Evolutionary conservation across 1,140 invertebrate species (phyloP).

Genomic region (Diuraphis noxia): DNA sequence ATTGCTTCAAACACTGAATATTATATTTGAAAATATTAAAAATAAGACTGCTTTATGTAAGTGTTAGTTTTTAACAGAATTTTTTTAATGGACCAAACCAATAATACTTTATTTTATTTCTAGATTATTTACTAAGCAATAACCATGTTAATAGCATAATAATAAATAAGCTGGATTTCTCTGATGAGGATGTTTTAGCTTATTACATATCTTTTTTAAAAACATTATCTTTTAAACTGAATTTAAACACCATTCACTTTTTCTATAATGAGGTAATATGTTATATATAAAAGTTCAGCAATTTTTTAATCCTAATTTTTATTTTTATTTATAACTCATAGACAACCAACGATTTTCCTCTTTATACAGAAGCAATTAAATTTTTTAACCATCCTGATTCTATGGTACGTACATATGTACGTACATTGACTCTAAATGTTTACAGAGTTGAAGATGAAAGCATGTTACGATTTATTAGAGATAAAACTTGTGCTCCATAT

Average conservation of each 20-base stretch:
- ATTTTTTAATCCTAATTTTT: background rate
- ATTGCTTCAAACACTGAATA: slow-evolving; percentile 96
- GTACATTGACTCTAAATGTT: slow-evolving; percentile 96
- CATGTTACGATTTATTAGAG: slow-evolving; percentile 94
- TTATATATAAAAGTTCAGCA: background rate
- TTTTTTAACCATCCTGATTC: slow-evolving; percentile 98
- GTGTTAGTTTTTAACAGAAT: slow-evolving; percentile 60
- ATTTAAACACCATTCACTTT: slow-evolving; percentile 98
- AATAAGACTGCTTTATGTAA: slow-evolving; percentile 98
- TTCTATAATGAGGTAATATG: slow-evolving; percentile 96
- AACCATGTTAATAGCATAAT: slow-evolving; percentile 99
- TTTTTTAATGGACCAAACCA: background rate
- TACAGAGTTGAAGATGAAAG: slow-evolving; percentile 93
- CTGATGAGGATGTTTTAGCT: slow-evolving; percentile 99
- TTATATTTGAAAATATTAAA: slow-evolving; percentile 98
- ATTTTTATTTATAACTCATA: slow-evolving; percentile 60
- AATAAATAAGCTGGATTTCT: slow-evolving; percentile 99
- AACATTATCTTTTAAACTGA: slow-evolving; percentile 97
- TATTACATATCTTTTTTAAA: slow-evolving; percentile 99
- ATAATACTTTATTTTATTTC: slow-evolving; percentile 60
- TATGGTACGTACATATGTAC: slow-evolving; percentile 98
- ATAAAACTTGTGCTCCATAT: slow-evolving; percentile 94
- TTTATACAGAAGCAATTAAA: slow-evolving; percentile 98
- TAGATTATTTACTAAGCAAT: slow-evolving; percentile 98
- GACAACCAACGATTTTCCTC: slow-evolving; percentile 98